phyloP scores from a whole-genome alignment of 2,113 vertebrate genomes.

The Peromyscus leucopus region DNA sequence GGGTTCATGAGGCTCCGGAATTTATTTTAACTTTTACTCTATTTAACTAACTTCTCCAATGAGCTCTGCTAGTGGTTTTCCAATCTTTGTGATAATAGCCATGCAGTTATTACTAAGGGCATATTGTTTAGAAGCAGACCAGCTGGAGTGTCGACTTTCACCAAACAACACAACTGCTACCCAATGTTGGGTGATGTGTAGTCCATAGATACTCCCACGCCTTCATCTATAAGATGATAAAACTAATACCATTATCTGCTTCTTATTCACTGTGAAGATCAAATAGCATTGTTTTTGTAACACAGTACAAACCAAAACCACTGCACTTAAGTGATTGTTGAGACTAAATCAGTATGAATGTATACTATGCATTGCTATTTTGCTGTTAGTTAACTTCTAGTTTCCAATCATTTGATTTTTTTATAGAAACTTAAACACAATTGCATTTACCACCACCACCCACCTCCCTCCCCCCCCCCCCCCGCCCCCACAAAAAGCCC shows the following conservation, averaged over 20 bases:
- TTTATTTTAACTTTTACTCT: slow-evolving; percentile 21
- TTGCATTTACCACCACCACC: neutral
- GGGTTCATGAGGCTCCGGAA: neutral
- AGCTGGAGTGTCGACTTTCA: neutral
- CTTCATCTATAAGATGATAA: neutral
- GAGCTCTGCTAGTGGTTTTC: neutral
- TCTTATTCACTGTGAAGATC: neutral
- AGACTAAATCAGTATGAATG: slow-evolving; percentile 1
- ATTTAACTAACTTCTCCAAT: neutral
- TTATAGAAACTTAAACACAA: neutral
- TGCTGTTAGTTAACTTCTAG: neutral
- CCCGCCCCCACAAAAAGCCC: neutral
- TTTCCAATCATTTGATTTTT: slow-evolving; percentile 38
- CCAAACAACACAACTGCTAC: neutral
- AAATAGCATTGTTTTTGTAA: neutral
- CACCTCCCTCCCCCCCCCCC: too few species aligned
- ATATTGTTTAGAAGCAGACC: neutral
- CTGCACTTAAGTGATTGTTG: neutral
- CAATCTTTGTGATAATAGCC: neutral
- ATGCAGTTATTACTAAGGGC: neutral
- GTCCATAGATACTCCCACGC: neutral
- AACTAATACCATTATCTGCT: neutral
- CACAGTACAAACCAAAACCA: neutral
- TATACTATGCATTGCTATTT: neutral
- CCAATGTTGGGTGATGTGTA: neutral